phyloP scores from a whole-genome alignment of 2,113 vertebrate species.

The Garra rufa region DNA sequence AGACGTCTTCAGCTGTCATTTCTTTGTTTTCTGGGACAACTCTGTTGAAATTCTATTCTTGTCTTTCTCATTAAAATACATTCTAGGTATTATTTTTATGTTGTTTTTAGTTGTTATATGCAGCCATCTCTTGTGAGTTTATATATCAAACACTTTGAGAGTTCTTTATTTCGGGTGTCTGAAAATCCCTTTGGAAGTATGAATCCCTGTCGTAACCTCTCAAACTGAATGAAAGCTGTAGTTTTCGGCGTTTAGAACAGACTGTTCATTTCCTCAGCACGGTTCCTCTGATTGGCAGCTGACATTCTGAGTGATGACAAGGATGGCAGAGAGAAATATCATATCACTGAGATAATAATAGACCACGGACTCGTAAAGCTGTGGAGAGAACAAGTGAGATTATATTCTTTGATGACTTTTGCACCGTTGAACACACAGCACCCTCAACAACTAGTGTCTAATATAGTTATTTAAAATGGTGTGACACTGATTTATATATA shows the following conservation, averaged over 20 bases:
- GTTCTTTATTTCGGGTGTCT: not conserved
- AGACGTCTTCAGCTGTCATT: not conserved
- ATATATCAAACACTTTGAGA: not conserved
- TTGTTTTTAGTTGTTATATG: slow-evolving; percentile 1
- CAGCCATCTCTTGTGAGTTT: slow-evolving; percentile 14
- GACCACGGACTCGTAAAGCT: slow-evolving; percentile 10
- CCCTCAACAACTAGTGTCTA: not conserved
- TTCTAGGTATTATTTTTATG: not conserved
- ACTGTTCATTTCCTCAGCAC: slow-evolving; percentile 7
- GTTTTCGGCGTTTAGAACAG: slow-evolving; percentile 14
- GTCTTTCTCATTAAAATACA: not conserved
- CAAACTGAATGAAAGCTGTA: slow-evolving; percentile 25
- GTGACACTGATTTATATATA: slow-evolving; percentile 1
- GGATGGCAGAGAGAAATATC: slow-evolving; percentile 27
- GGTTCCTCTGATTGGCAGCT: slow-evolving; percentile 39
- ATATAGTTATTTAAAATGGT: not conserved
- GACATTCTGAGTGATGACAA: slow-evolving; percentile 24
- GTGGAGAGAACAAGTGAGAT: not conserved
- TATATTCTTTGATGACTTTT: slow-evolving; percentile 31
- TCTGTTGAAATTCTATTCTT: not conserved
- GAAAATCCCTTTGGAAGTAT: slow-evolving; percentile 14
- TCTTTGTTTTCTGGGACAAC: not conserved
- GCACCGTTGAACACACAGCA: not conserved
- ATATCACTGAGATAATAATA: slow-evolving; percentile 39
- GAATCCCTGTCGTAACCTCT: slow-evolving; percentile 14